Base-by-base conservation (phyloP, 2,113 vertebrate genomes). In the Oryzias celebensis region DNA sequence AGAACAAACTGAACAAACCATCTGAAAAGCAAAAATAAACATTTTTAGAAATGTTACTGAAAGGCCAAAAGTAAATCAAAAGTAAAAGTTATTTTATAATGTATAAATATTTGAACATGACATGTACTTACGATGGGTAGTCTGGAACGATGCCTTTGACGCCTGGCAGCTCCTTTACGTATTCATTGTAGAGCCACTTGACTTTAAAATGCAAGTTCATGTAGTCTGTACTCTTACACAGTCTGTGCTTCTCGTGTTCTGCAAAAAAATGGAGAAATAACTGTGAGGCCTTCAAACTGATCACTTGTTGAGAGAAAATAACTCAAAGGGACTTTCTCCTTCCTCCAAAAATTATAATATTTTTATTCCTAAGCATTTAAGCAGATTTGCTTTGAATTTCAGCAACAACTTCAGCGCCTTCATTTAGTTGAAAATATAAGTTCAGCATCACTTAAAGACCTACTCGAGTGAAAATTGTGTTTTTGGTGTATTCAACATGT, bases 201-300 rank as follows among this genome's bases (percentile, higher is more conserved):
- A 99, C 97, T 85, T 98, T 99, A 88, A 99, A 99, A 87, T 99
- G 97, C 70, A 99, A 91, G 84, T 99, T 99, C 97, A 99, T 99
- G 90, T 99, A 99, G 91, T 99, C 97, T 0, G 97, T 96, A n/a
- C 97, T 98, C 85, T 95, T 97, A 86, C 96, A 99, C 64, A 96
- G 91, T 1, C 92, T 83, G 76, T 95, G 93, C 75, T 96, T 98
- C 85, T 98, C 97, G 4, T 99, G 97, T 63, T 99, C 97, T 99
- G 88, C 28, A 1, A 68, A 65, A 70, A 66, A 3, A 61, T n/a
- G 71, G 7, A 28, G 26, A 28, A 28, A 28, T 28, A 28, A 4
- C 26, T 4, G 26, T 28, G 26, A 28, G 26, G 26, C 26, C 26
- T 26, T 26, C 26, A 26, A 26, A 5, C 26, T 1, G 62, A 20